A percentile compares a stretch with the other conserved stretches of the same genome.
Conservation (phyloP, 1,140 invertebrate genomes). For the Trachelipus rathkii region DNA sequence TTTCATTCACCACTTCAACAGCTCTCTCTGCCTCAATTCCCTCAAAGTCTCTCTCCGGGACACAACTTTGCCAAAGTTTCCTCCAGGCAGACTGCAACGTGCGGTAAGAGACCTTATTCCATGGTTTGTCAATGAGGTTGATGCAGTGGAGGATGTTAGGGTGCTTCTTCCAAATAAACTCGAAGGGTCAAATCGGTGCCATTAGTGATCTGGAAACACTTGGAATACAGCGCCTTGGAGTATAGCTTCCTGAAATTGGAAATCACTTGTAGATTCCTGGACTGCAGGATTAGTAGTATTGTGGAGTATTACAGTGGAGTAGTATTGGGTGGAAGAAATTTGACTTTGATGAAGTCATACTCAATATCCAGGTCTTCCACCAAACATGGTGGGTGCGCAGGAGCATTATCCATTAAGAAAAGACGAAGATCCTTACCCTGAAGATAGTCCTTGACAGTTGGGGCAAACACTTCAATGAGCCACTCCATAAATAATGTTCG, state of each 20-base stretch:
- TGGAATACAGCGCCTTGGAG: slow-evolving; percentile 18
- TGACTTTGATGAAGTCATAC: slow-evolving; percentile 8
- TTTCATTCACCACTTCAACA: not conserved
- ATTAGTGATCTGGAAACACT: not conserved
- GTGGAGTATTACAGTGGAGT: too few relatives aligned
- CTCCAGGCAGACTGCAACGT: slow-evolving; percentile 27
- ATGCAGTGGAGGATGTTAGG: slow-evolving; percentile 27
- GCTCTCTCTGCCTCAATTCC: not conserved
- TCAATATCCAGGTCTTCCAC: not conserved
- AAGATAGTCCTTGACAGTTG: not conserved
- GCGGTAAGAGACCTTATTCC: slow-evolving; percentile 30
- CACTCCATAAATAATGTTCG: slow-evolving; percentile 26
- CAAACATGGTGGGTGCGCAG: slow-evolving; percentile 8
- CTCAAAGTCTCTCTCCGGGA: slow-evolving; percentile 21
- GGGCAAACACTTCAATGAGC: not conserved
- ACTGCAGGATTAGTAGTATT: too few relatives aligned
- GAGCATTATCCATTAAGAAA: slow-evolving; percentile 23
- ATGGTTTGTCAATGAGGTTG: slow-evolving; percentile 28
- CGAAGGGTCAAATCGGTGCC: slow-evolving; percentile 4
- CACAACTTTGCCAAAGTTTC: slow-evolving; percentile 27
- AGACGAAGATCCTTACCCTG: not conserved
- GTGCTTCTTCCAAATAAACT: slow-evolving; percentile 16
- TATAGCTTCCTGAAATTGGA: slow-evolving; percentile 22
- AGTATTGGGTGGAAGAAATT: slow-evolving; percentile 18
- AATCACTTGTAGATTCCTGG: slow-evolving; percentile 20